These are phyloP conservation scores for Uloborus diversus DNA, from an alignment of 1,140 invertebrate genomes.

Conservation along the genomic window DNA sequence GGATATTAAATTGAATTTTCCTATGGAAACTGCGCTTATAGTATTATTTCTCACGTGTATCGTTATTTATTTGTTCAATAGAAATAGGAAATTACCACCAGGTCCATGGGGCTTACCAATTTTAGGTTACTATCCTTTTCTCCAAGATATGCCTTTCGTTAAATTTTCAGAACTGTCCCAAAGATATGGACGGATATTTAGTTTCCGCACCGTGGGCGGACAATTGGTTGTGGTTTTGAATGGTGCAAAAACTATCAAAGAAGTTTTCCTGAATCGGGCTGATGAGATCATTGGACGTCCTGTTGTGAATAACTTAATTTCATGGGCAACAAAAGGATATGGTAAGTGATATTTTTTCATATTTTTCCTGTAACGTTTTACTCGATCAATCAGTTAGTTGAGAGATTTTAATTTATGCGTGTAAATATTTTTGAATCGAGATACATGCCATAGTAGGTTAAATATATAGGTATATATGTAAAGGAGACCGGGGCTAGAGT, in stretches of 20 bases:
- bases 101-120: conserved; percentile 6
- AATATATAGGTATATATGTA: too few species aligned
- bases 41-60: conserved; percentile 67
- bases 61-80: neutral
- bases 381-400: too few species aligned
- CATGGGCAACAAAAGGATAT: too few species aligned
- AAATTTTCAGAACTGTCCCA: conserved; percentile 3
- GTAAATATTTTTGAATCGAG: too few species aligned
- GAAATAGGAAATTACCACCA: conserved; percentile 1
- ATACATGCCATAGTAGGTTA: too few species aligned
- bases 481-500: too few species aligned
- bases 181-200: conserved; percentile 11
- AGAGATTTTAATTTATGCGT: too few species aligned
- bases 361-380: too few species aligned
- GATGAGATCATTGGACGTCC: conserved; percentile 25
- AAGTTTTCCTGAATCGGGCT: conserved; percentile 12
- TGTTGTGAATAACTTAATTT: too few species aligned
- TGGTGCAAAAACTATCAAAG: conserved; percentile 6
- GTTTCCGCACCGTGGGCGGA: conserved; percentile 17
- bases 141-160: neutral
- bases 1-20: too few species aligned
- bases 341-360: too few species aligned
- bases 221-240: conserved; percentile 22
- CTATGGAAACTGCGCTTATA: too few species aligned
- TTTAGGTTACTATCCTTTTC: conserved; percentile 29